phyloP scores from a whole-genome alignment of 2,797 vertebrate genomes.

The Picus viridis region DNA sequence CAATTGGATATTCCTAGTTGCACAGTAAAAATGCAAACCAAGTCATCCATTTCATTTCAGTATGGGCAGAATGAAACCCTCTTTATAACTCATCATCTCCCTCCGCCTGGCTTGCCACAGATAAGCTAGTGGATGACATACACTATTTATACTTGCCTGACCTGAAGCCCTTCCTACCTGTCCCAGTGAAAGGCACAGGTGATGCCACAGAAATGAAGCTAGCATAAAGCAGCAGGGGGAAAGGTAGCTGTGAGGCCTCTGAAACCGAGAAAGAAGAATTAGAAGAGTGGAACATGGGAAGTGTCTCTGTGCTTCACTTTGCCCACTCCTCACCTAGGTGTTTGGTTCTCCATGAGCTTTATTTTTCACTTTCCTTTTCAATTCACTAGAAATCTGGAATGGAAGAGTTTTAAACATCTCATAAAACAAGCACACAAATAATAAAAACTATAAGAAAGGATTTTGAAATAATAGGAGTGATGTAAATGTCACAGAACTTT shows the following conservation, averaged over 20 bases:
- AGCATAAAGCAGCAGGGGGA: neutral
- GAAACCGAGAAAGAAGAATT: neutral
- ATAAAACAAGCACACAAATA: neutral
- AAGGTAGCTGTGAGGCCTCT: neutral
- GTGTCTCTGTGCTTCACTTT: neutral
- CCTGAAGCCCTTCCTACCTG: neutral
- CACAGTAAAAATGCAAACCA: neutral
- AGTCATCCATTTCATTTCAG: neutral
- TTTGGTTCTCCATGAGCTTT: neutral
- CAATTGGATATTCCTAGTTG: neutral
- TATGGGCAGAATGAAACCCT: neutral
- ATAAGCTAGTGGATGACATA: neutral
- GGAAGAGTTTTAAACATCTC: neutral
- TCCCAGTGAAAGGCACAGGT: neutral
- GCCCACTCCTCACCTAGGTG: neutral
- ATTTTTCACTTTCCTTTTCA: neutral
- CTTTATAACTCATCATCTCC: neutral
- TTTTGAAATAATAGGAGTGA: neutral
- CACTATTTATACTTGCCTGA: neutral
- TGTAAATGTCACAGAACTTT: neutral
- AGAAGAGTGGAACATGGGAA: neutral
- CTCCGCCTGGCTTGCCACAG: neutral
- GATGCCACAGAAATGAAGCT: neutral
- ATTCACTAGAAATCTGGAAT: neutral
- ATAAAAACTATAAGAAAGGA: too few relatives aligned